Percentiles rank a stretch among this genome's conserved stretches.
Evolutionary conservation across 1,140 invertebrate genomes (phyloP).

Genomic region (Drosophila mauritiana): DNA sequence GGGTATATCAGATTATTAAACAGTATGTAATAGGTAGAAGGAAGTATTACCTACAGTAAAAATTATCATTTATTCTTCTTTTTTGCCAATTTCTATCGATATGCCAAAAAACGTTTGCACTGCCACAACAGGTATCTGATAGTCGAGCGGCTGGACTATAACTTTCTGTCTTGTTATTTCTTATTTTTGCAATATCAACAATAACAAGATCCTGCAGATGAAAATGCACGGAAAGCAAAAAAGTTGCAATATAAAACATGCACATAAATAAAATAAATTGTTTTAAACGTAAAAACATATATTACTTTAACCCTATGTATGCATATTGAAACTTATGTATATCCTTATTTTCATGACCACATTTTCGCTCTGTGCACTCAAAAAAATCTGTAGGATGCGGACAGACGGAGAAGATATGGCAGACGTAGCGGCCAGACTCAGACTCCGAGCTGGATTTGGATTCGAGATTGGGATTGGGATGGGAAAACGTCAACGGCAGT

Average conservation of each 20-base stretch:
- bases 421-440: conserved; percentile 19
- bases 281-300: neutral
- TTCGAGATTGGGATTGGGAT: conserved; percentile 7
- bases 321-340: too few species aligned
- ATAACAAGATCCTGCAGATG: conserved; percentile 50
- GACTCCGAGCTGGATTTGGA: conserved; percentile 23
- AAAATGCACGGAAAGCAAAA: conserved; percentile 1
- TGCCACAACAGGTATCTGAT: too few species aligned
- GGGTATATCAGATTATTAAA: too few species aligned
- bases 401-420: conserved; percentile 12
- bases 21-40: too few species aligned
- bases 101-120: too few species aligned
- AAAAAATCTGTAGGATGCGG: conserved; percentile 7
- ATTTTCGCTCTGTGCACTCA: conserved; percentile 7
- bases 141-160: too few species aligned
- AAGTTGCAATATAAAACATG: neutral
- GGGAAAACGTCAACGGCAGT: conserved; percentile 64
- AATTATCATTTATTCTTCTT: too few species aligned
- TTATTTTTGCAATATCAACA: conserved; percentile 70
- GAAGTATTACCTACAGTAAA: too few species aligned
- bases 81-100: too few species aligned
- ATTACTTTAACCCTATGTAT: too few species aligned
- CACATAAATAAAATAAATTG: too few species aligned
- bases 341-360: neutral
- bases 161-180: neutral